Base-by-base conservation (phyloP, 2,888 invertebrate genomes). In the Mayetiola destructor region DNA sequence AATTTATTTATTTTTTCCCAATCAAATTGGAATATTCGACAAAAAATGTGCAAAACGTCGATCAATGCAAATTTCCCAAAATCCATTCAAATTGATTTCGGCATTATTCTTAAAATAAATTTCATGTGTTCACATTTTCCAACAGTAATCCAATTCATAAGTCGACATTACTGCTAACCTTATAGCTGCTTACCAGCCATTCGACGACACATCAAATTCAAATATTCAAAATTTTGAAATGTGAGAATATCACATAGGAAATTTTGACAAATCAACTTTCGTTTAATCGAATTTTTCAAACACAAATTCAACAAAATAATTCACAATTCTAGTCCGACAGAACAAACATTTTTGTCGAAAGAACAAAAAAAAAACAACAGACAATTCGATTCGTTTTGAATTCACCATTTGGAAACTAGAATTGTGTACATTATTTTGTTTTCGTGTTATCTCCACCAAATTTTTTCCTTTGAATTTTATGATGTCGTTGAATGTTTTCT, bases 221-320 rank as follows among this genome's bases (percentile, higher is more conserved):
- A 48, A 48, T 48, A 48, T 48, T 48, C 48, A 48, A 48, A 48
- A 48, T 48, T 48, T 48, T 48, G 48, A 48, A 48, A 48, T 48
- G 48, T n/a, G 48, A 23, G 3, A 27, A 48, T 48, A 21, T 23
- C 14, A 5, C 37, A 14, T 16, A 9, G 8, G n/a, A 37, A 48
- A 48, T 9, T 42, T 14, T 14, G 27, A 27, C 29, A n/a, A 3
- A 48, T 39, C 18, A 42, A n/a, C n/a, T n/a, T n/a, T n/a, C n/a
- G n/a, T n/a, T n/a, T n/a, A n/a, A n/a, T n/a, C n/a, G n/a, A 21
- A 12, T 42, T 2, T 14, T 18, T 9, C 18, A 18, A 5, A 23
- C 37, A 9, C 37, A 37, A 4, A 37, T 37, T n/a, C 37, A 37
- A 37, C 14, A 9, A n/a, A 4, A 10, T 12, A 6, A 37, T 37